These are phyloP conservation scores for Istiophorus platypterus DNA, from an alignment of 2,113 vertebrate genomes.

Conservation along the genomic window DNA sequence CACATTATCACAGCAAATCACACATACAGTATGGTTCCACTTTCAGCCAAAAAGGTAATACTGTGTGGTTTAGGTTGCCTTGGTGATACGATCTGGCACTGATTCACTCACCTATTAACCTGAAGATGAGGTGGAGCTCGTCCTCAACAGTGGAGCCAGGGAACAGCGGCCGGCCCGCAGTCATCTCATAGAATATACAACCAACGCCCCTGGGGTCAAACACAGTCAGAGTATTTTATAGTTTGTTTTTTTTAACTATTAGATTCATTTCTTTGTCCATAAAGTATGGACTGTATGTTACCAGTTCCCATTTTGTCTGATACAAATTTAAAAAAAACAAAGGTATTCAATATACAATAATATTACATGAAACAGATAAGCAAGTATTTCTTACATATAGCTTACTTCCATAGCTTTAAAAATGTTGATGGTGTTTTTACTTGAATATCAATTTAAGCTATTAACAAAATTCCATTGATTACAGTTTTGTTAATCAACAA, in stretches of 20 bases:
- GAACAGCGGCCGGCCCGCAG: constrained; percentile 97
- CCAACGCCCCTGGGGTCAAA: constrained; percentile 91
- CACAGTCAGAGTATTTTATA: not conserved
- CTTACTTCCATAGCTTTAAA: not conserved
- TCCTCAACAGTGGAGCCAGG: constrained; percentile 99
- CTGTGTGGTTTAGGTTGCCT: not conserved
- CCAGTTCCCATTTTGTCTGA: not conserved
- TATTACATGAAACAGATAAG: not conserved
- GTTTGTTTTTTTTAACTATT: not conserved
- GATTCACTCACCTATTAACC: constrained; percentile 91
- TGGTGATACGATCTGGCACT: not conserved
- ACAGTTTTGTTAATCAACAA: not conserved
- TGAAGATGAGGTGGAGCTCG: constrained; percentile 98
- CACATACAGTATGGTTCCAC: not conserved
- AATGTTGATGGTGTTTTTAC: not conserved
- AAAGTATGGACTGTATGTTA: not conserved
- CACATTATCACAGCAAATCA: constrained; percentile 18
- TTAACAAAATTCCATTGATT: not conserved
- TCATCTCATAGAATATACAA: constrained; percentile 99
- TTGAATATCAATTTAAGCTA: too few relatives aligned
- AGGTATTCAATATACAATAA: not conserved
- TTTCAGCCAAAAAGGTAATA: not conserved
- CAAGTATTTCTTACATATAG: not conserved
- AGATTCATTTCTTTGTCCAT: not conserved
- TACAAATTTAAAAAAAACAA: not conserved